phyloP scores from a whole-genome alignment of 1,140 invertebrate genomes.

The Tachypleus tridentatus region DNA sequence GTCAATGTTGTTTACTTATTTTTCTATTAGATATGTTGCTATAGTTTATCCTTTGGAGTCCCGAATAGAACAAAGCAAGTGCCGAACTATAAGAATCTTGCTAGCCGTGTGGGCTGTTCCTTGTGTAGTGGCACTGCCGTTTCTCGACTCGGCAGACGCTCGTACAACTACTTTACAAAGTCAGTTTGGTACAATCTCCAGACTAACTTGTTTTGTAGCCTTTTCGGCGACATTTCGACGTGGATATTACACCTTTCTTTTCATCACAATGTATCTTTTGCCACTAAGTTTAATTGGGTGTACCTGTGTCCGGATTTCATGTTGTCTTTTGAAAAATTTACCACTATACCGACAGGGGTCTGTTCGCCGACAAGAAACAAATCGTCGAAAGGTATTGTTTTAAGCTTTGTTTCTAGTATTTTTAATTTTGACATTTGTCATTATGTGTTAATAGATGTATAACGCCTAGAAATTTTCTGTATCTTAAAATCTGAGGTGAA shows the following conservation, averaged over 20 bases:
- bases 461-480: too few species aligned
- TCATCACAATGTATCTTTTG: constrained; percentile 35
- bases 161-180: constrained; percentile 29
- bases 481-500: too few species aligned
- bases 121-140: constrained; percentile 31
- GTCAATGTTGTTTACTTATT: too few species aligned
- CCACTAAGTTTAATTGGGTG: constrained; percentile 35
- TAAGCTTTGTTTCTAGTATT: too few species aligned
- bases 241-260: constrained; percentile 37
- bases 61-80: constrained; percentile 34
- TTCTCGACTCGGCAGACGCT: constrained; percentile 26
- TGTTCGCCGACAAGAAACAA: constrained; percentile 27
- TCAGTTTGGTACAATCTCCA: constrained; percentile 30
- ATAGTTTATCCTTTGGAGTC: constrained; percentile 38
- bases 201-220: constrained; percentile 34
- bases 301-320: constrained; percentile 36
- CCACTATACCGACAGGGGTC: constrained; percentile 25
- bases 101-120: constrained; percentile 34
- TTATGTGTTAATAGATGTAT: too few species aligned
- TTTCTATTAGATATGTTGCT: constrained; percentile 35
- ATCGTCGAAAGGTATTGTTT: constrained; percentile 29
- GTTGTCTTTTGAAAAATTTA: constrained; percentile 31
- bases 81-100: constrained; percentile 33
- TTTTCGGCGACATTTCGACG: constrained; percentile 31
- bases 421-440: too few species aligned